Conservation (phyloP, 1,140 invertebrate species). For the Pseudomyrmex concolor region DNA sequence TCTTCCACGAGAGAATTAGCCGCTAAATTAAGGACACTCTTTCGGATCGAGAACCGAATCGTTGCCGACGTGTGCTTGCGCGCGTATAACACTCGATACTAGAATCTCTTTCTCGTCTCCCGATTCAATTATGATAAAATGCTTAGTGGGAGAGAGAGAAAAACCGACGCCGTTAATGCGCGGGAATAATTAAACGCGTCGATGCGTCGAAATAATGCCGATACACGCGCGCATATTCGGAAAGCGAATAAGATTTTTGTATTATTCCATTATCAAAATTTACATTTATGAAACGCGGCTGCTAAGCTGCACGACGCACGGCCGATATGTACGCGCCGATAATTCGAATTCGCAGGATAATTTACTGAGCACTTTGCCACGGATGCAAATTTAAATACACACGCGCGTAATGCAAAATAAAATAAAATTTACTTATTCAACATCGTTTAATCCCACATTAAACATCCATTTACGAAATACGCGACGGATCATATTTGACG, state of each 20-base stretch:
- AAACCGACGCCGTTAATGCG: constrained; percentile 23
- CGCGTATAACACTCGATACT: constrained; percentile 37
- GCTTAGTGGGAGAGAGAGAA: constrained; percentile 14
- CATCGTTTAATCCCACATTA: constrained; percentile 45
- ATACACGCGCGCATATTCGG: constrained; percentile 6
- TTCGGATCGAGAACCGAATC: constrained; percentile 46
- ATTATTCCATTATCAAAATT: constrained; percentile 53
- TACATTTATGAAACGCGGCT: constrained; percentile 48
- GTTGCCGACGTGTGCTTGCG: constrained; percentile 4
- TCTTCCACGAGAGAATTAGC: constrained; percentile 46
- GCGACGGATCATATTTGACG: constrained; percentile 27
- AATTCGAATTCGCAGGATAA: constrained; percentile 51
- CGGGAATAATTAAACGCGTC: constrained; percentile 41
- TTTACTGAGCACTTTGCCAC: constrained; percentile 37
- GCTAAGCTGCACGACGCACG: not conserved
- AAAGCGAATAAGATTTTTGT: constrained; percentile 52
- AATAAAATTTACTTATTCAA: constrained; percentile 60
- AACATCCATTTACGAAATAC: constrained; percentile 43
- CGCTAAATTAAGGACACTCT: constrained; percentile 52
- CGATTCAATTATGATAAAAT: constrained; percentile 56
- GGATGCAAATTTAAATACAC: constrained; percentile 45
- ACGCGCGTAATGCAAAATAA: constrained; percentile 49
- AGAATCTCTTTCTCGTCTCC: constrained; percentile 30
- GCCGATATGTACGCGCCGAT: constrained; percentile 22
- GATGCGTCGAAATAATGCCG: constrained; percentile 21